Conservation (phyloP, 2,113 vertebrate species). For the Corvus cornix region DNA sequence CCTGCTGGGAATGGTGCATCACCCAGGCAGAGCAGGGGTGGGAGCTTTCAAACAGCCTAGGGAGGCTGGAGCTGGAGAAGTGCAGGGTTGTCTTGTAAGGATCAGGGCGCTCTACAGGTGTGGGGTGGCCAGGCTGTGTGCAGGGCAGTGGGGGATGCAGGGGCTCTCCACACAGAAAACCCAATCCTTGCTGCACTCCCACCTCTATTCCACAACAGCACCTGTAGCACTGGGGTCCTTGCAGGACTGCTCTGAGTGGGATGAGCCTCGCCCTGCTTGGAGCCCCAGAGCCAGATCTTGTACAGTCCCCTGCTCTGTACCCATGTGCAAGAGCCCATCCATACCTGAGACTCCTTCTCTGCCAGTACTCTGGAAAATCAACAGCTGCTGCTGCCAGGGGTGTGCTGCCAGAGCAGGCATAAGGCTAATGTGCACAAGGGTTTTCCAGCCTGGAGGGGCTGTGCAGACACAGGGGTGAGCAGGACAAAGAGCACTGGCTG, state of each 20-base stretch:
- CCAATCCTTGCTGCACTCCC: not conserved
- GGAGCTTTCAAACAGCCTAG: not conserved
- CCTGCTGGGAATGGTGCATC: not conserved
- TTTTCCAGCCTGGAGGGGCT: not conserved
- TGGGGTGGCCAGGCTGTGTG: not conserved
- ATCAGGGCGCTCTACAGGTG: not conserved
- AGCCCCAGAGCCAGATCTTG: not conserved
- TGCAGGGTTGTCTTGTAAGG: not conserved
- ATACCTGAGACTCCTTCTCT: not conserved
- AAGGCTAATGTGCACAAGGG: not conserved
- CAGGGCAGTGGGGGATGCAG: not conserved
- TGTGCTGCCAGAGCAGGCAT: not conserved
- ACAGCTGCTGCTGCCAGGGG: not conserved
- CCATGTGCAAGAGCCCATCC: not conserved
- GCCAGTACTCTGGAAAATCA: not conserved
- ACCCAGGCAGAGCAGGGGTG: not conserved
- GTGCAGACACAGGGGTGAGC: not conserved
- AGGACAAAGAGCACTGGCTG: not conserved
- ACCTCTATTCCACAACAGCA: not conserved
- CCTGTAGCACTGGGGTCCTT: not conserved
- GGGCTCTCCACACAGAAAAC: not conserved
- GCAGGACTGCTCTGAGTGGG: not conserved
- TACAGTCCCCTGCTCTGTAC: not conserved
- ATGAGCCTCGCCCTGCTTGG: not conserved
- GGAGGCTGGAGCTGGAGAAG: not conserved